Evolutionary conservation across 2,888 invertebrate species (phyloP), one percentile per base, ranked within the genome.

Genomic region (Lobophora halterata): DNA sequence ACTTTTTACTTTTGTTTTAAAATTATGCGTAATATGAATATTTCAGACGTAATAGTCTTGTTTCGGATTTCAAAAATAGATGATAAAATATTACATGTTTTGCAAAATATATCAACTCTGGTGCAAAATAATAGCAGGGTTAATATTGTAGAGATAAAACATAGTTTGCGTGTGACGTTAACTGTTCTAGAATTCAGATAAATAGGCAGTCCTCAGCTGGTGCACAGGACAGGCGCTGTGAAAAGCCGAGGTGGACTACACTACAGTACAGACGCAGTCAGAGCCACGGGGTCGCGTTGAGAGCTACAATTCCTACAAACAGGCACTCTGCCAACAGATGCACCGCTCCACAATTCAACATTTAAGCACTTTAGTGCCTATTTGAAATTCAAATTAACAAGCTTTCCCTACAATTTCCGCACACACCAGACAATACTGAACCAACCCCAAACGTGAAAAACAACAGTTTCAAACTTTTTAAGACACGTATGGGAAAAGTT

Each of bases 401-500:
- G 47, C 48, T 50, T 47, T 33, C 46, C 35, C 46, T 34, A 52
- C 49, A 49, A 37, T 43, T 47, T n/a, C 44, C 33, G 23, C 27
- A 35, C 25, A 29, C 38, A 41, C 27, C 28, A 46, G 42, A 52
- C 38, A 46, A 29, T 28, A 21, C 23, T 23, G 33, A 33, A 37
- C 41, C 29, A 19, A 40, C 21, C 21, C 26, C 9, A 49, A 56
- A 56, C 45, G 47, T 62, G 56, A 66, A 68, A 66, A 70, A 68
- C 58, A 65, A 62, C 65, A 60, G 63, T 67, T 62, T 66, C 55
- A 69, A n/a, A 71, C 58, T 75, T 71, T 65, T 61, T 65, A 65
- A 71, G 68, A 70, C 79, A 79, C 79, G 78, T 79, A 79, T 79
- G 75, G 68, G 69, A 66, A 67, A 83, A 82, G 73, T 83, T 85